These are phyloP conservation scores for Calliopsis andreniformis DNA, from an alignment of 1,140 invertebrate species.

Conservation along the genomic window DNA sequence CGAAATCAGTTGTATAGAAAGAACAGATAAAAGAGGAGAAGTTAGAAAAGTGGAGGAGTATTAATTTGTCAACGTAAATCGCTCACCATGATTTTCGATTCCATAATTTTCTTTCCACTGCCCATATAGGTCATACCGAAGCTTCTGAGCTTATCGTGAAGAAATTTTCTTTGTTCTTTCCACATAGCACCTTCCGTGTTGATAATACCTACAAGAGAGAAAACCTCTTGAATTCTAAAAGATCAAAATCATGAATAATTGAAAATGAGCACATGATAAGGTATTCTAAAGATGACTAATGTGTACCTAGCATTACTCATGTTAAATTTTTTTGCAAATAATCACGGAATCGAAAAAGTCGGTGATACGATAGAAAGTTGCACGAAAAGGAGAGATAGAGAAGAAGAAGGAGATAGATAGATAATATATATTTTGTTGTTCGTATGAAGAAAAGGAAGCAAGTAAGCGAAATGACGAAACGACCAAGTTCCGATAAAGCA, in stretches of 20 bases:
- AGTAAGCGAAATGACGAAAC: not conserved
- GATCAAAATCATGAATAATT: too few relatives aligned
- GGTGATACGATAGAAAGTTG: not conserved
- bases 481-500: constrained; percentile 32
- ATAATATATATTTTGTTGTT: not conserved
- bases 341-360: constrained; percentile 13
- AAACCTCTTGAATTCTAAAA: not conserved
- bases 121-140: constrained; percentile 95
- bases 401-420: not conserved
- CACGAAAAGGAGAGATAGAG: not conserved
- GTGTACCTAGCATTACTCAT: too few relatives aligned
- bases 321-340: not conserved
- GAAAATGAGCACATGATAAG: too few relatives aligned
- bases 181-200: constrained; percentile 95
- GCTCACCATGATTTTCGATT: constrained; percentile 91
- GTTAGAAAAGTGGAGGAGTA: not conserved
- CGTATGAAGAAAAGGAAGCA: not conserved
- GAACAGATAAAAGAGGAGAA: not conserved
- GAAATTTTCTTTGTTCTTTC: constrained; percentile 95
- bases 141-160: constrained; percentile 92
- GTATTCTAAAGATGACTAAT: too few relatives aligned
- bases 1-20: not conserved
- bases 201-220: constrained; percentile 88
- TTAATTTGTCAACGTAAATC: constrained; percentile 3
- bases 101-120: constrained; percentile 90